Evolutionary conservation across 2,888 invertebrate genomes (phyloP).

Genomic region (Pristionchus exspectatus): DNA sequence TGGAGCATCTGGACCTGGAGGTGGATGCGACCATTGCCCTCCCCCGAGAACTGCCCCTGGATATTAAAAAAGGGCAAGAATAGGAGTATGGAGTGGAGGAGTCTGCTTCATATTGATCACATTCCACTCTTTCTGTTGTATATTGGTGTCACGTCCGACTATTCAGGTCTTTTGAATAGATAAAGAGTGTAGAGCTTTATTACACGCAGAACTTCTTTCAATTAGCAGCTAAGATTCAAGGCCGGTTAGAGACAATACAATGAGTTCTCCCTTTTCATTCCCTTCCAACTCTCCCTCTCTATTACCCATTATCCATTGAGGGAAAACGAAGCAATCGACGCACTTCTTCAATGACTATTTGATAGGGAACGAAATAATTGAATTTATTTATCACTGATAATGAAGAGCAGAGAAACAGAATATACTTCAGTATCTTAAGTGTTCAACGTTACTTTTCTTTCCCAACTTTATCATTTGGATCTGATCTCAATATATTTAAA

Average conservation of each 20-base stretch:
- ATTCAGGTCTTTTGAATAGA: conserved; percentile 54
- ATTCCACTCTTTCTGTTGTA: conserved; percentile 40
- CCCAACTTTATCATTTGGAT: neutral
- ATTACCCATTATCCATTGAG: conserved; percentile 42
- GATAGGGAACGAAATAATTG: neutral
- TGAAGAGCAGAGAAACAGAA: too few relatives aligned
- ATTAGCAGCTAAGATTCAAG: neutral
- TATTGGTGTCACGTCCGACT: conserved; percentile 46
- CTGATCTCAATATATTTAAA: neutral
- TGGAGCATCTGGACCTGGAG: conserved; percentile 61
- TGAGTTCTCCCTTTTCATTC: neutral
- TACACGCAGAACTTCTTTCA: conserved; percentile 10
- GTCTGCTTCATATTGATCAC: neutral
- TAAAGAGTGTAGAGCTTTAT: conserved; percentile 55
- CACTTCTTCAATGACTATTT: neutral
- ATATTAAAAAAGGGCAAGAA: conserved; percentile 54
- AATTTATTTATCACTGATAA: too few relatives aligned
- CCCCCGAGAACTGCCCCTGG: conserved; percentile 59
- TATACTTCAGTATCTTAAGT: too few relatives aligned
- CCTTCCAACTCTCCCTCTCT: conserved; percentile 39
- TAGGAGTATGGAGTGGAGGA: conserved; percentile 26
- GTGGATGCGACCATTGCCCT: conserved; percentile 60
- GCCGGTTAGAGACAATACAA: conserved; percentile 45
- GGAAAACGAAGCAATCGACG: conserved; percentile 1
- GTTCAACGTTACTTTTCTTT: too few relatives aligned